Evolutionary conservation across 2,113 vertebrate genomes (phyloP).

Genomic region (Caranx ignobilis): DNA sequence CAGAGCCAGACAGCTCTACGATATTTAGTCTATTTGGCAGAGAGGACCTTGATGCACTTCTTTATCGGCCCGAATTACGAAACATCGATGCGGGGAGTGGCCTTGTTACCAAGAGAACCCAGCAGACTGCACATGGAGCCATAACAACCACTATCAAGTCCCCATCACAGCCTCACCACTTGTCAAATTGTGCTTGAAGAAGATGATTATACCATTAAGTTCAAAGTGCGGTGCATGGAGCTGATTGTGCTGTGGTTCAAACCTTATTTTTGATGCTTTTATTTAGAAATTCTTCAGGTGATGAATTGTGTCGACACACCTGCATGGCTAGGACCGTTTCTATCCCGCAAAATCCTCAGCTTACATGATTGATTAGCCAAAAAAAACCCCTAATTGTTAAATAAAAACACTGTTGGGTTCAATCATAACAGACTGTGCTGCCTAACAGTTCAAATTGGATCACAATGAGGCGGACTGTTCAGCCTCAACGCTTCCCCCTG

Average conservation of each 20-base stretch:
- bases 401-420: no score
- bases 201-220: not conserved
- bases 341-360: no score
- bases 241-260: not conserved
- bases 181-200: not conserved
- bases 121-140: conserved; percentile 14
- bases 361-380: no score
- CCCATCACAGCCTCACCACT: conserved; percentile 4
- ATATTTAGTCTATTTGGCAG: conserved; percentile 60
- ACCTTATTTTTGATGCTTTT: no score
- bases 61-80: not conserved
- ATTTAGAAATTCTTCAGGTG: no score
- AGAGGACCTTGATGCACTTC: conserved; percentile 14
- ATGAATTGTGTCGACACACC: not conserved
- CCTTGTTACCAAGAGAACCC: not conserved
- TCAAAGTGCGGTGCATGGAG: conserved; percentile 3
- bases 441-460: not conserved
- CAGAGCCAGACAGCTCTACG: conserved; percentile 6
- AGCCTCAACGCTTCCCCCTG: not conserved
- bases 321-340: not conserved
- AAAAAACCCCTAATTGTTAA: no score
- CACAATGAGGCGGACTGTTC: not conserved
- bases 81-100: not conserved
- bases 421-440: no score
- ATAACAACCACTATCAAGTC: not conserved